Evolutionary conservation across 2,888 invertebrate species (phyloP).

Genomic region (Eurytoma californica): DNA sequence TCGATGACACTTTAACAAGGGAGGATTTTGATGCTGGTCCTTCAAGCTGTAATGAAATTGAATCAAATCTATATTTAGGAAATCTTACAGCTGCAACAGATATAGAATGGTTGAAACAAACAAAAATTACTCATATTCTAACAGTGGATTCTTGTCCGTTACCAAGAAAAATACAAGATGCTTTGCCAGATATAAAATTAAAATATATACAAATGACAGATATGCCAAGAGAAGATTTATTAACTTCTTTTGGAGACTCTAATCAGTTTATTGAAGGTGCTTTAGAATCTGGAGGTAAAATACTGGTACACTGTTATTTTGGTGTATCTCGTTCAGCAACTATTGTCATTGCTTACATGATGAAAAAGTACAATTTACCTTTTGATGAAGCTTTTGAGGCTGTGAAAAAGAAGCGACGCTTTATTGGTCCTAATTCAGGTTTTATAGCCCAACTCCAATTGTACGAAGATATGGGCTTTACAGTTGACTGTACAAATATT

Average conservation of each 20-base stretch:
- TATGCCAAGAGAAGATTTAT: slow-evolving; percentile 89
- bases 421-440: slow-evolving; percentile 87
- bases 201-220: slow-evolving; percentile 90
- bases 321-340: slow-evolving; percentile 94
- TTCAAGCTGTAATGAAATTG: slow-evolving; percentile 78
- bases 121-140: slow-evolving; percentile 85
- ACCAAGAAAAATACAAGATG: slow-evolving; percentile 83
- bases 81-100: slow-evolving; percentile 89
- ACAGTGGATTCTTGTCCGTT: slow-evolving; percentile 91
- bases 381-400: slow-evolving; percentile 83
- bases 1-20: slow-evolving; percentile 59
- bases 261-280: slow-evolving; percentile 86
- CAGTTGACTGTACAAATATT: slow-evolving; percentile 82
- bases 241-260: slow-evolving; percentile 86
- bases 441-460: slow-evolving; percentile 87
- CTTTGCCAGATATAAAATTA: slow-evolving; percentile 80
- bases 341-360: slow-evolving; percentile 89
- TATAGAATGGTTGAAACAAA: slow-evolving; percentile 80
- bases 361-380: slow-evolving; percentile 88
- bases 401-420: slow-evolving; percentile 83
- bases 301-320: slow-evolving; percentile 93
- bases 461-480: slow-evolving; percentile 86
- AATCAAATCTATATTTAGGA: slow-evolving; percentile 79
- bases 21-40: slow-evolving; percentile 78
- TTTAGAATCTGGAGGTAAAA: slow-evolving; percentile 79